These are phyloP conservation scores for Oryzias curvinotus DNA, from an alignment of 2,113 vertebrate species.

Conservation along the genomic window DNA sequence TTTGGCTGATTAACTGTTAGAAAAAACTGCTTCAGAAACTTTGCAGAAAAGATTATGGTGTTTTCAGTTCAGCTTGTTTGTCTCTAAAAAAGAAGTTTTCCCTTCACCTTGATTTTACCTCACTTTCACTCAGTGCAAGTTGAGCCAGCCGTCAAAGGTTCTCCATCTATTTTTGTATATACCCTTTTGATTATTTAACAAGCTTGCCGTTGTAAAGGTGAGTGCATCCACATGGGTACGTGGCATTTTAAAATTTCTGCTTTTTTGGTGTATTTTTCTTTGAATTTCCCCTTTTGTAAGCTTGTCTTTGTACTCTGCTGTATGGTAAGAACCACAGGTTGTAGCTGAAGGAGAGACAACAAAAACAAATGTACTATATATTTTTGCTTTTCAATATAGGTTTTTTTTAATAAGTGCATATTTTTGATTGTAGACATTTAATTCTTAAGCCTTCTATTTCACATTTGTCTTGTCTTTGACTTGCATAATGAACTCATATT, in stretches of 20 bases:
- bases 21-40: background rate
- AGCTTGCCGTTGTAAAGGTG: background rate
- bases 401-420: no score
- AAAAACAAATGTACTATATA: background rate
- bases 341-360: background rate
- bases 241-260: background rate
- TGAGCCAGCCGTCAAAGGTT: constrained; percentile 3
- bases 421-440: no score
- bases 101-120: constrained; percentile 19
- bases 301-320: background rate
- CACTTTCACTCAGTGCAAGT: background rate
- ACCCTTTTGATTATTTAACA: constrained; percentile 5
- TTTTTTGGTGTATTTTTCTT: constrained; percentile 1
- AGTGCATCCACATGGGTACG: background rate
- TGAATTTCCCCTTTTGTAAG: background rate
- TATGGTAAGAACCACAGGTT: background rate
- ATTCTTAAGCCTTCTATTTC: no score
- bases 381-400: no score
- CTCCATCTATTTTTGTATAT: background rate
- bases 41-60: background rate
- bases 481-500: no score
- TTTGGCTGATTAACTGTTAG: background rate
- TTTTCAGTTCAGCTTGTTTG: background rate
- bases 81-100: background rate
- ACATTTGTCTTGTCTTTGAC: no score